Base-by-base conservation (phyloP, 2,113 vertebrate genomes). In the Sinocyclocheilus anshuiensis region DNA sequence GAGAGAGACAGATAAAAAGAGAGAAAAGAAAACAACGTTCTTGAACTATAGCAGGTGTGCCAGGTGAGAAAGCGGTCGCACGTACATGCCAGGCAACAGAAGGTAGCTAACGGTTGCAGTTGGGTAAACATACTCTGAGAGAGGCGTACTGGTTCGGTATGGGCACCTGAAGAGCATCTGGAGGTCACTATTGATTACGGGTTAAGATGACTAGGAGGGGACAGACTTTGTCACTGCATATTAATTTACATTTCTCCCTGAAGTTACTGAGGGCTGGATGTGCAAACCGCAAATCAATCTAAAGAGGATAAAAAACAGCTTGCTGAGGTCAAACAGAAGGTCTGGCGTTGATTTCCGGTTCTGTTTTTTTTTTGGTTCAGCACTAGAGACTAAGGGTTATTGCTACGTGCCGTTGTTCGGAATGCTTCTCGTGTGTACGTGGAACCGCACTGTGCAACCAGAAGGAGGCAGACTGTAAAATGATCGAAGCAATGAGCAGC, bases 81-180 rank as follows among this genome's bases (percentile, higher is more conserved):
- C 59, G 82, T 61, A 77, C 57, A 85, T 83, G 88, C 74, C 84
- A 57, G 87, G 89, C 90, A 82, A 72, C 85, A 88, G 90, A 91
- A 94, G 93, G 93, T 94, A 95, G 93, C 93, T 91, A 90, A 88
- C 90, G 92, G 93, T 94, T 94, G 93, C 91, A 78, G 85, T 29
- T 91, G 90, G 83, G 91, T 92, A 89, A 88, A 89, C 88, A n/a
- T 86, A 92, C 89, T 91, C 89, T 88, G 89, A 88, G 2, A 48
- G 92, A 94, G 93, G 92, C 88, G 89, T 92, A 91, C 92, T 94
- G 91, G 93, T 92, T 94, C 87, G 91, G 90, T 85, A 87, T 90
- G 93, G 92, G 90, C 93, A 94, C 93, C 93, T 95, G 93, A 94
- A 94, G 90, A 90, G 86, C 86, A 89, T 89, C 86, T 88, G 75